A percentile compares a stretch with the other conserved stretches of the same genome.
Evolutionary conservation across 2,797 vertebrate genomes (phyloP).

Genomic region (Notolepis coatsorum): DNA sequence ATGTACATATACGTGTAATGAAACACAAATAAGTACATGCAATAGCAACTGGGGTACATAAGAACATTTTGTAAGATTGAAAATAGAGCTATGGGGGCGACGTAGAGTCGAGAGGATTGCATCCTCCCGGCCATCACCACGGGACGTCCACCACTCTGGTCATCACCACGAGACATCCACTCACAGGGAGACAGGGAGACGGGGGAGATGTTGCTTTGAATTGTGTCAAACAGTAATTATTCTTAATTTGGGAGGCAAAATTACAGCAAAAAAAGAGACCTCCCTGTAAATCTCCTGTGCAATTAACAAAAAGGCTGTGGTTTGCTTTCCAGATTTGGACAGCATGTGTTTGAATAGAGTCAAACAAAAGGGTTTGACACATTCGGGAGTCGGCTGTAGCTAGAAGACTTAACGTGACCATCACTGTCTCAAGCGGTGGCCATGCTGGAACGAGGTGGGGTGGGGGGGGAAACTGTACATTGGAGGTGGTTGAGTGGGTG

Average conservation of each 20-base stretch:
- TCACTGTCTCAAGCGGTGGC: constrained; percentile 12
- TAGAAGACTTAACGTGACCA: constrained; percentile 7
- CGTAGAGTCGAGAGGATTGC: no score
- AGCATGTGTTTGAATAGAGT: constrained; percentile 28
- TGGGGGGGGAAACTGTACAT: not conserved
- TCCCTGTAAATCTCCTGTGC: constrained; percentile 52
- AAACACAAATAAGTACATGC: no score
- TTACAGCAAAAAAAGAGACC: constrained; percentile 24
- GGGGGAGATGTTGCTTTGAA: constrained; percentile 49
- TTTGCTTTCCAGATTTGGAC: constrained; percentile 31
- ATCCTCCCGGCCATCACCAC: no score
- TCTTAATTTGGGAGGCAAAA: constrained; percentile 40
- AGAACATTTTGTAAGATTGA: no score
- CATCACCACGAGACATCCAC: no score
- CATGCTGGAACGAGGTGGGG: not conserved
- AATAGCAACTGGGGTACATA: no score
- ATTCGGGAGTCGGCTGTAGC: constrained; percentile 21
- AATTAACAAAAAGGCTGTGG: constrained; percentile 48
- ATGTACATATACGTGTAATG: no score
- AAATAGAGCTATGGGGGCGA: no score
- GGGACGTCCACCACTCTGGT: no score
- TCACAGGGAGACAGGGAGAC: no score
- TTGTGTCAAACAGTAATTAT: constrained; percentile 31
- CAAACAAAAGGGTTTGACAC: constrained; percentile 50
- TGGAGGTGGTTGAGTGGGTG: not conserved